These are phyloP conservation scores for Chamaetylas fuelleborni DNA, from an alignment of 2,113 vertebrate species.

Conservation along the genomic window DNA sequence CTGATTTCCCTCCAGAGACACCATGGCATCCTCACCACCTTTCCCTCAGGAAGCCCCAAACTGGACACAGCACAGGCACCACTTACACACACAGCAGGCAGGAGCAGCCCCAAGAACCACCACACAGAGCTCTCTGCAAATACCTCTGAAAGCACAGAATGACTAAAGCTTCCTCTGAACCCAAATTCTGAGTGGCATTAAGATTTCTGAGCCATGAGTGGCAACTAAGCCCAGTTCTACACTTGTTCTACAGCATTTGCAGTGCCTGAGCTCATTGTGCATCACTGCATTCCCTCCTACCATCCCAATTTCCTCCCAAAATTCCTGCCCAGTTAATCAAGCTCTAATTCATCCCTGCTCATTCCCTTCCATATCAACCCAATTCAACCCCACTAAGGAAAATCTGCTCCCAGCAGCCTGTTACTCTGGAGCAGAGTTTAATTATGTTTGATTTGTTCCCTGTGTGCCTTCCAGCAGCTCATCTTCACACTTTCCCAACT, in stretches of 20 bases:
- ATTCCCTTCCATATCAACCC: background rate
- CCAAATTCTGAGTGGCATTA: background rate
- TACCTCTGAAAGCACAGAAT: background rate
- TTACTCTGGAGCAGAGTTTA: background rate
- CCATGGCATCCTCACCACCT: fast-evolving
- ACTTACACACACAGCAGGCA: fast-evolving
- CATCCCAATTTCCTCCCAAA: background rate
- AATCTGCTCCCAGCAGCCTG: background rate
- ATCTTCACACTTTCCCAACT: background rate
- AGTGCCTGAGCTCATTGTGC: background rate
- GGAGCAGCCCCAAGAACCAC: no score
- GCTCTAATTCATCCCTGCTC: background rate
- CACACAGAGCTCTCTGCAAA: background rate
- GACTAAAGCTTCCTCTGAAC: background rate
- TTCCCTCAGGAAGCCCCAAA: background rate
- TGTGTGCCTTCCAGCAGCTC: background rate
- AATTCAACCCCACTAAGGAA: background rate
- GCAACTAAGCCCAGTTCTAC: background rate
- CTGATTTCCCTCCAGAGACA: background rate
- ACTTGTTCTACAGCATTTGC: fast-evolving
- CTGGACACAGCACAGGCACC: background rate
- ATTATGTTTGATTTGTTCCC: background rate
- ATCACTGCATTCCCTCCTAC: background rate
- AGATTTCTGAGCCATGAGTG: background rate
- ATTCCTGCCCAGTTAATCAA: background rate